A percentile compares a stretch with the other conserved stretches of the same genome.
phyloP scores from a whole-genome alignment of 2,797 vertebrate species.

The Hemibagrus guttatus region DNA sequence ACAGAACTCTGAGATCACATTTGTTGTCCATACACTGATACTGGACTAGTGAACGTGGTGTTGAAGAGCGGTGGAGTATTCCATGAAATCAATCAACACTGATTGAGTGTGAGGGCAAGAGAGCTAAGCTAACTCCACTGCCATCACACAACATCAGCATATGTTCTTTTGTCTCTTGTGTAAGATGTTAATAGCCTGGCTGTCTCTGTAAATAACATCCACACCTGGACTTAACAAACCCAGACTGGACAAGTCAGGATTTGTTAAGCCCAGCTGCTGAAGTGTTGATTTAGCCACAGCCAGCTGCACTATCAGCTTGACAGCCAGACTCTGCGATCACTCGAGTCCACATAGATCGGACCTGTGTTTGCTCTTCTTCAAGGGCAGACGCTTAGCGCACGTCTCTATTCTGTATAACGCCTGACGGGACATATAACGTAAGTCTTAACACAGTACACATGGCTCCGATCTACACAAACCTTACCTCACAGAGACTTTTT shows the following conservation, averaged over 20 bases:
- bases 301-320: not conserved
- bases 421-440: not conserved
- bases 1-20: not conserved
- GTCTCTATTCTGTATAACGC: too few relatives aligned
- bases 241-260: not conserved
- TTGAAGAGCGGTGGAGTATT: not conserved
- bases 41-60: not conserved
- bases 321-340: not conserved
- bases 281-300: not conserved
- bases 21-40: not conserved
- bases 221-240: constrained; percentile 6
- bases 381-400: not conserved
- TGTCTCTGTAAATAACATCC: not conserved
- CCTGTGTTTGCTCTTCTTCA: not conserved
- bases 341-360: not conserved
- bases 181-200: not conserved
- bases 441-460: not conserved
- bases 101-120: not conserved
- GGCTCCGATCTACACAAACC: constrained; percentile 10
- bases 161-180: not conserved
- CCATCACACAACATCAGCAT: not conserved
- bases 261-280: constrained; percentile 1
- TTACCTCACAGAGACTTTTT: not conserved
- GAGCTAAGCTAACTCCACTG: not conserved
- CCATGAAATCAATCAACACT: not conserved